Percentiles rank a stretch among this genome's conserved stretches.
Evolutionary conservation across 2,888 invertebrate species (phyloP).

Genomic region (Clistopyga incitator): DNA sequence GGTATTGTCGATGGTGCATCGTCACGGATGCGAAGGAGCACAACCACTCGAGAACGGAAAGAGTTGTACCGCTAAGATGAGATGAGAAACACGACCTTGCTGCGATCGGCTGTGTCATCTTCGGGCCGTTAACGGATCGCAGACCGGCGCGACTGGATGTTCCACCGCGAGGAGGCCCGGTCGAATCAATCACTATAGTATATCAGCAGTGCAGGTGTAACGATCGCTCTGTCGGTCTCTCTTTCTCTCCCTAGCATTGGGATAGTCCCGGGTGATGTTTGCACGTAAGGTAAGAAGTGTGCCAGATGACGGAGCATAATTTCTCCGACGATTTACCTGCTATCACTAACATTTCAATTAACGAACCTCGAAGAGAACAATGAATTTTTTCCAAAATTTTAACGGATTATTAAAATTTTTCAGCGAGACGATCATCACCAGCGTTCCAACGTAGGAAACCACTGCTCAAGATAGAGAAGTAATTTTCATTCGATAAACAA

Average conservation of each 20-base stretch:
- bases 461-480: slow-evolving; percentile 14
- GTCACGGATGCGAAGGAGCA: slow-evolving; percentile 63
- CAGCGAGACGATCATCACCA: neutral
- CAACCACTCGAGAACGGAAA: slow-evolving; percentile 76
- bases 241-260: slow-evolving; percentile 49
- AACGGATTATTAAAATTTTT: neutral
- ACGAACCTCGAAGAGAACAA: slow-evolving; percentile 4
- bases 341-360: slow-evolving; percentile 58
- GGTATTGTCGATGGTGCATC: slow-evolving; percentile 74
- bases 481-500: slow-evolving; percentile 5
- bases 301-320: slow-evolving; percentile 78
- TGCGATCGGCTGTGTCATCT: slow-evolving; percentile 83
- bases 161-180: slow-evolving; percentile 68
- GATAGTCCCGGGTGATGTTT: slow-evolving; percentile 61
- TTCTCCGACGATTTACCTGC: slow-evolving; percentile 71
- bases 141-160: slow-evolving; percentile 62
- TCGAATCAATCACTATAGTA: slow-evolving; percentile 79
- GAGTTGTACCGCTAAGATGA: slow-evolving; percentile 80
- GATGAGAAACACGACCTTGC: slow-evolving; percentile 79
- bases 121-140: slow-evolving; percentile 80
- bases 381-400: neutral
- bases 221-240: slow-evolving; percentile 43
- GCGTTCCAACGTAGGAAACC: neutral
- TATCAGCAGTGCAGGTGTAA: slow-evolving; percentile 81
- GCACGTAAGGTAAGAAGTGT: slow-evolving; percentile 73